Base-by-base conservation (phyloP, 2,113 vertebrate genomes). In the Xiphophorus couchianus region DNA sequence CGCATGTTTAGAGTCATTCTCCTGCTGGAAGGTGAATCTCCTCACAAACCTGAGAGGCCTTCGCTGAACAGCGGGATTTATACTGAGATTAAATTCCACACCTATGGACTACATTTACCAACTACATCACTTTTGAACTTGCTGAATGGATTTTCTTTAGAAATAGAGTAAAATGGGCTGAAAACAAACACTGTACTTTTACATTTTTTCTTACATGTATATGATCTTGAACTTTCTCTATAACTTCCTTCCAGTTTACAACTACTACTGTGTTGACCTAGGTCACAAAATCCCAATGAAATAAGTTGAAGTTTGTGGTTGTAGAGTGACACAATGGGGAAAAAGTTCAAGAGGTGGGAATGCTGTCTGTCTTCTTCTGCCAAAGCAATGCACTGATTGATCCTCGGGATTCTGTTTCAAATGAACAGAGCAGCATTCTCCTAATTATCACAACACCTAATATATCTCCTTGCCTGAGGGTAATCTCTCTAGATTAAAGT, bases 381-480 rank as follows among this genome's bases (percentile, higher is more conserved):
- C 65, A 73, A 86, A 69, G 48, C 5, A 22, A 66, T 54, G 33
- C 78, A 73, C 69, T 78, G 82, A 88, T 74, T 81, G 62, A 78
- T 72, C 65, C 64, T 64, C 28, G 27, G 58, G 33, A 66, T 66
- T 60, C 48, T 68, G 17, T 69, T 62, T 80, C 70, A 61, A 51
- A 62, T 65, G 76, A 37, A 61, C 31, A 22, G 19, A 74, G 35
- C 77, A 80, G 84, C 87, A 73, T 72, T 80, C 69, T 75, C 73
- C 69, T 79, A 91, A 92, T 85, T 84, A 91, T 85, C 73, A 75
- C 58, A 80, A 71, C 37, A 68, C 39, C 62, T 39, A 69, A 39
- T 75, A 76, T 77, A 87, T 86, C 71, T 39, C 63, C 62, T 90
- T 83, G 76, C 86, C 51, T 44, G 12, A 3, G 37, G 12, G 48